Evolutionary conservation across 2,888 invertebrate genomes (phyloP).

Genomic region (Chrysolina oricalcia): DNA sequence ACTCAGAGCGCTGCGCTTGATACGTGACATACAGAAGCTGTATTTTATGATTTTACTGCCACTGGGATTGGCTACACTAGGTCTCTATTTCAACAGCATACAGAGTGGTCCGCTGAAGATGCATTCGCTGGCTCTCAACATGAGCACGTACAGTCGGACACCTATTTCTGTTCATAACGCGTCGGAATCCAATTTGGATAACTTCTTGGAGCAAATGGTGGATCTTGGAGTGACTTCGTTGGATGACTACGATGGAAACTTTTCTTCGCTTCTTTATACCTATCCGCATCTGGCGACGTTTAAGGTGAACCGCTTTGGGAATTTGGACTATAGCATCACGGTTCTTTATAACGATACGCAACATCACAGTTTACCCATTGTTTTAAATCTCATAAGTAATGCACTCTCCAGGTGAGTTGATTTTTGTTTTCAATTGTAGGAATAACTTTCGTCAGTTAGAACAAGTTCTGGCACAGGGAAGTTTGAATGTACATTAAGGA

Average conservation of each 20-base stretch:
- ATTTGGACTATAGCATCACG: constrained; percentile 76
- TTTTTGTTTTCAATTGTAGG: too few relatives aligned
- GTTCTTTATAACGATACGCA: constrained; percentile 86
- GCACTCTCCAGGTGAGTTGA: constrained; percentile 79
- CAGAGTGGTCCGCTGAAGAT: constrained; percentile 78
- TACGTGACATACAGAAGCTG: constrained; percentile 79
- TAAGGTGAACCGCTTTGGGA: constrained; percentile 75
- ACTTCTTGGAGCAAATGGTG: constrained; percentile 65
- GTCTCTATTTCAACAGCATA: constrained; percentile 77
- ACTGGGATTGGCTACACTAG: constrained; percentile 79
- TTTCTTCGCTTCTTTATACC: constrained; percentile 77
- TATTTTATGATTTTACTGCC: constrained; percentile 85
- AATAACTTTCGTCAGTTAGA: too few relatives aligned
- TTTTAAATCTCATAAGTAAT: constrained; percentile 83
- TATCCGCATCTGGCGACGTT: constrained; percentile 81
- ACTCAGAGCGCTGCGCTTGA: constrained; percentile 78
- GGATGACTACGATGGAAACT: constrained; percentile 79
- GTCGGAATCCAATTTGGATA: constrained; percentile 67
- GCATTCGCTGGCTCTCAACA: constrained; percentile 78
- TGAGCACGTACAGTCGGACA: constrained; percentile 76
- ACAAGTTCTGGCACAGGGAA: too few relatives aligned
- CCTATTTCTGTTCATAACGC: constrained; percentile 79
- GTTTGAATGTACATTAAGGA: too few relatives aligned
- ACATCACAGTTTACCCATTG: constrained; percentile 85
- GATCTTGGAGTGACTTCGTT: constrained; percentile 68